Conservation (phyloP, 2,888 invertebrate species). For the Ophion obscuratus region DNA sequence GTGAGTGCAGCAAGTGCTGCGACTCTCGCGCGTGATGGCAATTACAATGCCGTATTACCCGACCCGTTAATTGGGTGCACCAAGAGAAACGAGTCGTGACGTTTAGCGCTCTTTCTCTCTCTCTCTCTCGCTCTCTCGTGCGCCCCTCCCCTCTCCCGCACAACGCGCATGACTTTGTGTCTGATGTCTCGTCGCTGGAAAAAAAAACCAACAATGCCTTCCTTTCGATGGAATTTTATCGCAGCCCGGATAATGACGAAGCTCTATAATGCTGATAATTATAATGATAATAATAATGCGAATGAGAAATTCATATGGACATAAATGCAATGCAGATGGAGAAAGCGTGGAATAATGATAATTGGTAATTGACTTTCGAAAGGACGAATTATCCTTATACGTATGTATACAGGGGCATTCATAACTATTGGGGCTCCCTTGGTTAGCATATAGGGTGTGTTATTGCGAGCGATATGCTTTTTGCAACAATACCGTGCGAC, state of each 20-base stretch:
- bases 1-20: conserved; percentile 60
- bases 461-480: too few species aligned
- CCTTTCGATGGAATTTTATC: conserved; percentile 57
- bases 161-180: conserved; percentile 20
- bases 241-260: conserved; percentile 30
- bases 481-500: too few species aligned
- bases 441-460: too few species aligned
- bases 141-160: conserved; percentile 5
- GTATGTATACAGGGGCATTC: background rate
- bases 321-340: conserved; percentile 3
- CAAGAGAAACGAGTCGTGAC: conserved; percentile 63
- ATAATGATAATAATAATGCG: conserved; percentile 29
- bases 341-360: conserved; percentile 54
- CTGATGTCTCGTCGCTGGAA: conserved; percentile 26
- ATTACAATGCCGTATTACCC: conserved; percentile 66
- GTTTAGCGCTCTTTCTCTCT: conserved; percentile 45
- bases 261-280: conserved; percentile 13
- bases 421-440: too few species aligned
- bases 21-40: conserved; percentile 63
- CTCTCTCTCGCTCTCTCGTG: conserved; percentile 29
- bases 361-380: conserved; percentile 46
- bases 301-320: conserved; percentile 33
- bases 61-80: conserved; percentile 66
- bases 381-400: conserved; percentile 27
- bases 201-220: conserved; percentile 53